These are phyloP conservation scores for Polypterus bichir DNA, from an alignment of 2,113 vertebrate genomes.

Conservation along the genomic window DNA sequence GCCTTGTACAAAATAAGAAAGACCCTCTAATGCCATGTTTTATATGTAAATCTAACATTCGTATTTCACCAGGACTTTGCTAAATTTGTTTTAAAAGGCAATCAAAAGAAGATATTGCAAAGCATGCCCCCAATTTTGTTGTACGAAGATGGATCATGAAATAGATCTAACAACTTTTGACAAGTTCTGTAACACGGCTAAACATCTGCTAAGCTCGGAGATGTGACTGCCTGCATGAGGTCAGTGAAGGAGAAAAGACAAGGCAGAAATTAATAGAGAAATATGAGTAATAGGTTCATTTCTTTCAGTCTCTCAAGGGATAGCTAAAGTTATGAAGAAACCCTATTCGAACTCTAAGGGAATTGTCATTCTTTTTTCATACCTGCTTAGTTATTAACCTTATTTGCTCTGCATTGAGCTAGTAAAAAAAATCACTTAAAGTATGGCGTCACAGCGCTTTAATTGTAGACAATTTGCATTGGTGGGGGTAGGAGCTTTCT, in stretches of 20 bases:
- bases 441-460: too few relatives aligned
- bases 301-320: constrained; percentile 13
- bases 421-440: too few relatives aligned
- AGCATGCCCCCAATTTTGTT: constrained; percentile 6
- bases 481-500: too few relatives aligned
- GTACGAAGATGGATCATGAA: constrained; percentile 18
- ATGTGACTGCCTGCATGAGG: constrained; percentile 5
- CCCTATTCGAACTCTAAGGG: constrained; percentile 6
- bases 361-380: background rate
- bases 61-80: background rate
- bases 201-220: constrained; percentile 20
- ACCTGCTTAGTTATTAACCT: constrained; percentile 2
- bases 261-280: constrained; percentile 32
- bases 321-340: constrained; percentile 17
- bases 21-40: constrained; percentile 8
- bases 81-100: constrained; percentile 3
- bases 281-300: constrained; percentile 27
- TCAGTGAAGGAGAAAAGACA: constrained; percentile 23
- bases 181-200: constrained; percentile 17
- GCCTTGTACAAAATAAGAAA: constrained; percentile 29
- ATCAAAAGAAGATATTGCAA: background rate
- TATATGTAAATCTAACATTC: background rate
- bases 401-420: too few relatives aligned
- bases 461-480: too few relatives aligned
- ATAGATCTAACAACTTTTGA: constrained; percentile 20